A percentile compares a stretch with the other conserved stretches of the same genome.
Conservation (phyloP, 1,140 invertebrate species). For the Sesamia nonagrioides region DNA sequence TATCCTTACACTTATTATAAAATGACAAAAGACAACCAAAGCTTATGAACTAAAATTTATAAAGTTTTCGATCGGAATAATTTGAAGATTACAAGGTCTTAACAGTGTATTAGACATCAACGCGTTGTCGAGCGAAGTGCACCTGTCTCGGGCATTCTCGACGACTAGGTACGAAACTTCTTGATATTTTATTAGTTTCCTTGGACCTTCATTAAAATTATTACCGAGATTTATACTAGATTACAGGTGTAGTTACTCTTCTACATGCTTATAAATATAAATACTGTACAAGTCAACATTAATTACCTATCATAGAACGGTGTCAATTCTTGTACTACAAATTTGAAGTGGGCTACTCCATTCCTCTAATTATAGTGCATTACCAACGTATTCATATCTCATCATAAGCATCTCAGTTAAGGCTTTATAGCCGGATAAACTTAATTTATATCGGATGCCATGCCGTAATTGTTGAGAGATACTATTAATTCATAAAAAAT, state of each 20-base stretch:
- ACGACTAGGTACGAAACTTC: neutral
- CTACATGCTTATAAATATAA: neutral
- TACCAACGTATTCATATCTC: conserved; percentile 12
- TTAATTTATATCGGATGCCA: conserved; percentile 27
- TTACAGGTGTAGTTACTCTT: neutral
- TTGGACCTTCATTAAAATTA: neutral
- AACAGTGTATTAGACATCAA: conserved; percentile 45
- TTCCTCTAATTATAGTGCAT: conserved; percentile 49
- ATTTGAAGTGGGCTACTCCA: conserved; percentile 26
- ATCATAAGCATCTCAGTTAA: conserved; percentile 24
- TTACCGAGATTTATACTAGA: neutral
- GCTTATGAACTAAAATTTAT: conserved; percentile 22
- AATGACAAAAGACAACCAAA: neutral
- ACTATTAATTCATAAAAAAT: conserved; percentile 32
- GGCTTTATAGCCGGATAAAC: conserved; percentile 10
- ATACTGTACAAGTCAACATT: conserved; percentile 2
- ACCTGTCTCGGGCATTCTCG: conserved; percentile 40
- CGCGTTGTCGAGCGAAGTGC: conserved; percentile 14
- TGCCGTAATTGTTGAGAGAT: conserved; percentile 7
- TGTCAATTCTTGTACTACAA: conserved; percentile 36
- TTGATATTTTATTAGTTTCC: conserved; percentile 16
- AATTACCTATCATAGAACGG: conserved; percentile 19
- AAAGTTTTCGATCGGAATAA: conserved; percentile 27
- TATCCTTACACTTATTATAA: neutral
- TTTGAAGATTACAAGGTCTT: conserved; percentile 46